Evolutionary conservation across 1,140 invertebrate genomes (phyloP).

Genomic region (Venturia canescens): DNA sequence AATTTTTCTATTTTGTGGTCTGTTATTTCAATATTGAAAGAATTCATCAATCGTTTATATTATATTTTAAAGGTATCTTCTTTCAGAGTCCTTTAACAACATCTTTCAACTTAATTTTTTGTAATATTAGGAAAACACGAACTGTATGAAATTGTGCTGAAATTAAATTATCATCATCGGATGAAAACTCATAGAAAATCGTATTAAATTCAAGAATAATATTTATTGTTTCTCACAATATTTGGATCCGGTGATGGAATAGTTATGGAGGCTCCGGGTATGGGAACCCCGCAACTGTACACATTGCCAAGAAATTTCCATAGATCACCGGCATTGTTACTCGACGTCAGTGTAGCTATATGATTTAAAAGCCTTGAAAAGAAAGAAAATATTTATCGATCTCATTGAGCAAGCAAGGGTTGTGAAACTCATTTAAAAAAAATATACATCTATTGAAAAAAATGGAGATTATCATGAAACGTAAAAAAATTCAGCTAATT

Average conservation of each 20-base stretch:
- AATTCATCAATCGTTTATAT: too few relatives aligned
- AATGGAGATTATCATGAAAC: too few relatives aligned
- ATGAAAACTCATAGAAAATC: too few relatives aligned
- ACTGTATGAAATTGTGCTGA: too few relatives aligned
- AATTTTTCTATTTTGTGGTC: background rate
- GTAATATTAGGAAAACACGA: too few relatives aligned
- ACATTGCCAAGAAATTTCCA: slow-evolving; percentile 82
- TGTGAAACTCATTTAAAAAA: slow-evolving; percentile 10
- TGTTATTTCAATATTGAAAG: background rate
- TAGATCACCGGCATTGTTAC: slow-evolving; percentile 75
- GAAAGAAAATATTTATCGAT: slow-evolving; percentile 30
- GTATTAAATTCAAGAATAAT: too few relatives aligned
- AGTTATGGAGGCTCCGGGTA: slow-evolving; percentile 71
- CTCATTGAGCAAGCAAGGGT: too few relatives aligned
- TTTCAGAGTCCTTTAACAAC: too few relatives aligned
- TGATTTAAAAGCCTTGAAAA: slow-evolving; percentile 78
- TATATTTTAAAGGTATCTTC: too few relatives aligned
- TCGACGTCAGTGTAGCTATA: slow-evolving; percentile 79
- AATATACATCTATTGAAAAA: slow-evolving; percentile 39
- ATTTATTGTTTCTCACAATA: slow-evolving; percentile 59
- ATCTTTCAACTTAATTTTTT: too few relatives aligned
- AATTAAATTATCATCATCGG: too few relatives aligned
- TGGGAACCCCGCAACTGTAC: slow-evolving; percentile 80
- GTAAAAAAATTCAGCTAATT: background rate
- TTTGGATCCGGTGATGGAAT: slow-evolving; percentile 72